Base-by-base conservation (phyloP, 2,113 vertebrate species). In the Scophthalmus maximus region DNA sequence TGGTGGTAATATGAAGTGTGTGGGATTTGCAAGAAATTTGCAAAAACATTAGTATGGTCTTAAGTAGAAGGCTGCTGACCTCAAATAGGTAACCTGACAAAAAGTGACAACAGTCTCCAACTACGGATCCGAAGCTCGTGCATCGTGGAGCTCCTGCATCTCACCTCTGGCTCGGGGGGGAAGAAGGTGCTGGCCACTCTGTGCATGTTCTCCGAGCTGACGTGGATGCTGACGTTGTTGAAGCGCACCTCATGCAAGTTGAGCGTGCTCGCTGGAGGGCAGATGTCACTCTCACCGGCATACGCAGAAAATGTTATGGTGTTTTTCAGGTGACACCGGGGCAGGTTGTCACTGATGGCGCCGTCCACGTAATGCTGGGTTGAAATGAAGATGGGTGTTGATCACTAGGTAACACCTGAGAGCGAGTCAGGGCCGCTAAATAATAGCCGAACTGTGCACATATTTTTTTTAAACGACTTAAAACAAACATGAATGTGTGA, bases 351-450 rank as follows among this genome's bases (percentile, higher is more conserved):
- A 17, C 89, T 97, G 58, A 86, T 44, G 2, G 95, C 96, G n/a
- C 97, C 96, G 0, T 98, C 97, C 42, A 97, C 63, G 0, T 97
- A 98, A 4, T 93, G 93, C 97, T 98, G 76, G 42, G 11, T 18
- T 69, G 47, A 14, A 23, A 14, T 7, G 30, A 14, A 23, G 6
- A n/a, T 15, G 11, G 42, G 12, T 5, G 18, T 29, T 53, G 15
- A 53, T 27, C 11, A 15, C 10, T 12, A 34, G 10, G 32, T 34
- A 34, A 34, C 7, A 34, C 32, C 1, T 34, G 32, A 8, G 2
- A 34, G n/a, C n/a, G n/a, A n/a, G n/a, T n/a, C n/a, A n/a, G n/a
- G n/a, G n/a, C n/a, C n/a, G n/a, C n/a, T n/a, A n/a, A n/a, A n/a
- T n/a, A n/a, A n/a, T n/a, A n/a, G n/a, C n/a, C n/a, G n/a, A n/a